Conservation (phyloP, 2,888 invertebrate species). For the Mongoloraphidia duomilia region DNA sequence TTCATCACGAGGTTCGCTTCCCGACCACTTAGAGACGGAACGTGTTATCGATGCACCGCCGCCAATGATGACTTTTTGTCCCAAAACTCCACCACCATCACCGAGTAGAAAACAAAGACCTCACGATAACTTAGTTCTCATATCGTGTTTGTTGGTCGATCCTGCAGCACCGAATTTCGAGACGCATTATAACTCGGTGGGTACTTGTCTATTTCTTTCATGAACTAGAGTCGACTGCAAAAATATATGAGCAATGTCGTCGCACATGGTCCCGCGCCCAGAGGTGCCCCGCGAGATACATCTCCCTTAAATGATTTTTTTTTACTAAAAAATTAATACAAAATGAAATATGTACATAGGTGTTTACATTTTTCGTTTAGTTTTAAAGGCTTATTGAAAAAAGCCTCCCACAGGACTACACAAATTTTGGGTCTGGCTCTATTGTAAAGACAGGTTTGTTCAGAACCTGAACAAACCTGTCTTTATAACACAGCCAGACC, state of each 20-base stretch:
- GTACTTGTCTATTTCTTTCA: slow-evolving; percentile 8
- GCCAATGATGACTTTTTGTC: slow-evolving; percentile 17
- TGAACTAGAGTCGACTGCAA: neutral
- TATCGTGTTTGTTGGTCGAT: slow-evolving; percentile 52
- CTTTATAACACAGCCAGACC: too few relatives aligned
- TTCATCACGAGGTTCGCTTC: slow-evolving; percentile 35
- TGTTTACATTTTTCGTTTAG: too few relatives aligned
- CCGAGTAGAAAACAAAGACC: slow-evolving; percentile 32
- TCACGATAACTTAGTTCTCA: slow-evolving; percentile 57
- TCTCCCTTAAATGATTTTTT: too few relatives aligned
- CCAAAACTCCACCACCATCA: slow-evolving; percentile 48
- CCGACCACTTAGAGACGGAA: slow-evolving; percentile 41
- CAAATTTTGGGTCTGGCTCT: too few relatives aligned
- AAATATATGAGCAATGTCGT: neutral
- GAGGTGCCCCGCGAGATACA: too few relatives aligned
- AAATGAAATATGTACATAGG: too few relatives aligned
- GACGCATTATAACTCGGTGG: slow-evolving; percentile 44
- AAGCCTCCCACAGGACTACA: too few relatives aligned
- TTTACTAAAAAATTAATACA: too few relatives aligned
- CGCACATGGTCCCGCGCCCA: neutral
- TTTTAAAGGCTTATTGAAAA: too few relatives aligned
- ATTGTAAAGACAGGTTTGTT: too few relatives aligned
- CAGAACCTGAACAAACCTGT: too few relatives aligned
- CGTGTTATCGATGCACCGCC: slow-evolving; percentile 29
- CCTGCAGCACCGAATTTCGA: slow-evolving; percentile 48